Conservation (phyloP, 2,888 invertebrate species). For the Chydorus sphaericus region DNA sequence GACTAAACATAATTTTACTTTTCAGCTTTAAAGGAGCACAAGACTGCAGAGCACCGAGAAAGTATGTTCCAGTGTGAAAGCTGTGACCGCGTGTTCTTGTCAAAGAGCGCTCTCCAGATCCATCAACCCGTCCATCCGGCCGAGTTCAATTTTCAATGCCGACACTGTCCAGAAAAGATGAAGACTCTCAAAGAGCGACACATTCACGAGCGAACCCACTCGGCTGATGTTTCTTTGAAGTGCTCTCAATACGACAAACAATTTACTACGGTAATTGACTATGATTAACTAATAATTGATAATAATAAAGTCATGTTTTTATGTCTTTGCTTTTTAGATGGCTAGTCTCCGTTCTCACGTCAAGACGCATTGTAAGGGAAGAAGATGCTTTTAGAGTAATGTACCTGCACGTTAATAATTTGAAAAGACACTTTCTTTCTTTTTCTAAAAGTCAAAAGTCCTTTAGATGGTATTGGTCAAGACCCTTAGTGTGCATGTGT, state of each 20-base stretch:
- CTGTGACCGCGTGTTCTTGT: constrained; percentile 1
- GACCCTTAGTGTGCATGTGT: too few relatives aligned
- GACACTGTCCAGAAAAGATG: neutral
- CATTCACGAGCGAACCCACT: constrained; percentile 3
- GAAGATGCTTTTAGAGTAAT: too few relatives aligned
- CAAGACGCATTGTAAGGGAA: too few relatives aligned
- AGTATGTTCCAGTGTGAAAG: neutral
- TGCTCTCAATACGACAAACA: constrained; percentile 7
- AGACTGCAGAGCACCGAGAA: constrained; percentile 1
- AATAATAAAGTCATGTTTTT: too few relatives aligned
- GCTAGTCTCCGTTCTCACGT: too few relatives aligned
- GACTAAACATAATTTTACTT: too few relatives aligned
- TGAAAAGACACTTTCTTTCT: too few relatives aligned
- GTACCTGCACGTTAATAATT: too few relatives aligned
- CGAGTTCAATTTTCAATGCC: constrained; percentile 5
- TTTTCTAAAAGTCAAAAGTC: too few relatives aligned
- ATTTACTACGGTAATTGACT: constrained; percentile 1
- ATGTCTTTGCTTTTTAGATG: too few relatives aligned
- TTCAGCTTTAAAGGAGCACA: constrained; percentile 11
- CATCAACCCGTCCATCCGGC: constrained; percentile 7
- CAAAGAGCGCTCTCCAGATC: constrained; percentile 1
- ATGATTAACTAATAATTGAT: too few relatives aligned
- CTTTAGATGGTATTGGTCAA: too few relatives aligned
- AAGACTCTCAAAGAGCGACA: constrained; percentile 5
- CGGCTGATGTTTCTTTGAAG: neutral